Percentiles rank a stretch among this genome's conserved stretches.
Conservation (phyloP, 2,797 vertebrate species). For the Tragopan temminckii region DNA sequence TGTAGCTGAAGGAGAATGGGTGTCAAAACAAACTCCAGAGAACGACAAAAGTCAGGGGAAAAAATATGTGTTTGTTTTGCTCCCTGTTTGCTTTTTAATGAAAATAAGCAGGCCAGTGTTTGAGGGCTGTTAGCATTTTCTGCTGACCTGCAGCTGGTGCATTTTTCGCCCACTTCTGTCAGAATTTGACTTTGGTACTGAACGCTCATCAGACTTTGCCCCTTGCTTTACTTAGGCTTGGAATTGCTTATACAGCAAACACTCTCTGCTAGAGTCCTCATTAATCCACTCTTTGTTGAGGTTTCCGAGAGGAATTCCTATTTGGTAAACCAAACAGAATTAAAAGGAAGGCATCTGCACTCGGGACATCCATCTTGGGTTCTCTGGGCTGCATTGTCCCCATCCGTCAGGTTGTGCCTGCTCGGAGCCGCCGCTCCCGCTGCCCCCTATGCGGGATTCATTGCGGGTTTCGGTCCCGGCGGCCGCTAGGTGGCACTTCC, state of each 20-base stretch:
- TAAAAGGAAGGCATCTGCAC: slow-evolving; percentile 54
- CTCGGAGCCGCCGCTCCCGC: neutral
- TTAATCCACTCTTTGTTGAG: slow-evolving; percentile 71
- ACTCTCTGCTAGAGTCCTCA: slow-evolving; percentile 62
- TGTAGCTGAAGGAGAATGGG: neutral
- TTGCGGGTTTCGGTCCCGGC: neutral
- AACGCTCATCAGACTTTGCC: slow-evolving; percentile 68
- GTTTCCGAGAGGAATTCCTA: slow-evolving; percentile 66
- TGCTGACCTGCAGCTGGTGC: slow-evolving; percentile 54
- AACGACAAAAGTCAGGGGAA: slow-evolving; percentile 16
- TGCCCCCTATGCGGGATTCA: neutral
- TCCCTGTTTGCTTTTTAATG: slow-evolving; percentile 56
- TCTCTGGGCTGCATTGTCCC: slow-evolving; percentile 17
- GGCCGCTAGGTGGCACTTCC: slow-evolving; percentile 72
- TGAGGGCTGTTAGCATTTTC: slow-evolving; percentile 40
- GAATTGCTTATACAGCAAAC: slow-evolving; percentile 70
- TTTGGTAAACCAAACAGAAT: slow-evolving; percentile 73
- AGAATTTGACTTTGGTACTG: slow-evolving; percentile 69
- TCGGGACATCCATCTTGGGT: slow-evolving; percentile 44
- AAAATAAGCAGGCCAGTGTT: slow-evolving; percentile 38
- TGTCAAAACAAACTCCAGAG: slow-evolving; percentile 29
- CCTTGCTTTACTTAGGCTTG: slow-evolving; percentile 57
- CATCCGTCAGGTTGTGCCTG: slow-evolving; percentile 31
- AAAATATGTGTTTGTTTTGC: slow-evolving; percentile 49
- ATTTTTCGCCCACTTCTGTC: slow-evolving; percentile 70